Conservation (phyloP, 2,888 invertebrate species). For the Hypolimnas misippus region DNA sequence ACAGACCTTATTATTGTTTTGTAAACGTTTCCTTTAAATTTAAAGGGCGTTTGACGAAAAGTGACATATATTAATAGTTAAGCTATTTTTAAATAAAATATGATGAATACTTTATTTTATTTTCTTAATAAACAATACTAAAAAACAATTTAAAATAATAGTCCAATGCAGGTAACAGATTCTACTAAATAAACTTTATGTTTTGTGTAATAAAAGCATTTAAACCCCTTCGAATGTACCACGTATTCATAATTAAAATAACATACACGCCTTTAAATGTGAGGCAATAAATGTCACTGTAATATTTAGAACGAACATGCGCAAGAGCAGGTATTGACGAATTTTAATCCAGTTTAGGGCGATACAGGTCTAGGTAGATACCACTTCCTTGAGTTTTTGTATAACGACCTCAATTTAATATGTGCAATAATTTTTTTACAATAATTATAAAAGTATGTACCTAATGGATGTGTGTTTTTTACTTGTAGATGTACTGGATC, state of each 20-base stretch:
- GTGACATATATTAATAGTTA: too few species aligned
- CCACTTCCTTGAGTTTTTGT: conserved; percentile 65
- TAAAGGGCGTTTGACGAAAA: too few species aligned
- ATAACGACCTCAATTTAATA: conserved; percentile 41
- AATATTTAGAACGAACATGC: conserved; percentile 74
- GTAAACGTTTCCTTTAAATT: too few species aligned
- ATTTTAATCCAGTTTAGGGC: conserved; percentile 71
- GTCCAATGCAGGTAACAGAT: too few species aligned
- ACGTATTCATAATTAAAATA: conserved; percentile 27
- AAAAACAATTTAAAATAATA: too few species aligned
- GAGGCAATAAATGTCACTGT: conserved; percentile 71
- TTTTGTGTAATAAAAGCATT: too few species aligned
- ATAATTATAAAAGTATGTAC: conserved; percentile 13
- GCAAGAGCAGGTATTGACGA: conserved; percentile 53
- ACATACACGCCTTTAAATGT: conserved; percentile 25
- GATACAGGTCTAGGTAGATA: conserved; percentile 63
- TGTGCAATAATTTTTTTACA: conserved; percentile 33
- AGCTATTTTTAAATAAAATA: too few species aligned
- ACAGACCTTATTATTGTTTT: too few species aligned
- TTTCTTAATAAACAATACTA: too few species aligned
- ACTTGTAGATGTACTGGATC: not conserved
- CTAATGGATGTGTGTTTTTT: conserved; percentile 6
- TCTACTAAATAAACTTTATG: not conserved
- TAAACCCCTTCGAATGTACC: too few species aligned
- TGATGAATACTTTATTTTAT: too few species aligned